Conservation (phyloP, 1,140 invertebrate species). For the Lerema accius region DNA sequence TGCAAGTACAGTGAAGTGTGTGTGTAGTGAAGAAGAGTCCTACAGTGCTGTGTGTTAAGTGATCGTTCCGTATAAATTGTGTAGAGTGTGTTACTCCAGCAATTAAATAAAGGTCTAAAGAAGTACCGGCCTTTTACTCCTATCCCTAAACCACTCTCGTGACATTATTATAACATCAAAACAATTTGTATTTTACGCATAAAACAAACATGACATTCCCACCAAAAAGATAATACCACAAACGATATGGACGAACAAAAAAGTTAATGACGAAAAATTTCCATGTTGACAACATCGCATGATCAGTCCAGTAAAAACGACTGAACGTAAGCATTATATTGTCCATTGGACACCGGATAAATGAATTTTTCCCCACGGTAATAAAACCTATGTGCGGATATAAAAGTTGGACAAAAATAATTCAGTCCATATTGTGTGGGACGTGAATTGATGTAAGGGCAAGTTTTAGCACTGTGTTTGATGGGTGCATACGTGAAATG, state of each 20-base stretch:
- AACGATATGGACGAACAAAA: background rate
- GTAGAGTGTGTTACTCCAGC: too few relatives aligned
- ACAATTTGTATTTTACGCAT: too few relatives aligned
- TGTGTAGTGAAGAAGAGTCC: too few relatives aligned
- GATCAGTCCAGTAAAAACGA: slow-evolving; percentile 42
- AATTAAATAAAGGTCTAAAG: too few relatives aligned
- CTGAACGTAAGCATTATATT: slow-evolving; percentile 42
- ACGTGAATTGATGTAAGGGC: slow-evolving; percentile 43
- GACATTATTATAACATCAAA: too few relatives aligned
- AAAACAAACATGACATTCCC: too few relatives aligned
- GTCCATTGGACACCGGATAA: slow-evolving; percentile 41
- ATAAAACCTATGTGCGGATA: slow-evolving; percentile 43
- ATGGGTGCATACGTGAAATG: slow-evolving; percentile 1
- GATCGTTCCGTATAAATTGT: too few relatives aligned
- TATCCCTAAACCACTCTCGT: too few relatives aligned
- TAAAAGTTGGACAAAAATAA: slow-evolving; percentile 48
- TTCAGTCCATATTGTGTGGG: slow-evolving; percentile 43
- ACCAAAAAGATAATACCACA: too few relatives aligned
- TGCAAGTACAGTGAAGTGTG: too few relatives aligned
- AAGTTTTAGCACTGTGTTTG: background rate
- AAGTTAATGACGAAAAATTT: slow-evolving; percentile 18
- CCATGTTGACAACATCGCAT: slow-evolving; percentile 30
- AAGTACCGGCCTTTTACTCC: too few relatives aligned
- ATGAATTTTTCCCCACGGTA: slow-evolving; percentile 41
- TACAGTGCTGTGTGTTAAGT: too few relatives aligned